Base-by-base conservation (phyloP, 2,113 vertebrate species). In the Isichthys henryi region DNA sequence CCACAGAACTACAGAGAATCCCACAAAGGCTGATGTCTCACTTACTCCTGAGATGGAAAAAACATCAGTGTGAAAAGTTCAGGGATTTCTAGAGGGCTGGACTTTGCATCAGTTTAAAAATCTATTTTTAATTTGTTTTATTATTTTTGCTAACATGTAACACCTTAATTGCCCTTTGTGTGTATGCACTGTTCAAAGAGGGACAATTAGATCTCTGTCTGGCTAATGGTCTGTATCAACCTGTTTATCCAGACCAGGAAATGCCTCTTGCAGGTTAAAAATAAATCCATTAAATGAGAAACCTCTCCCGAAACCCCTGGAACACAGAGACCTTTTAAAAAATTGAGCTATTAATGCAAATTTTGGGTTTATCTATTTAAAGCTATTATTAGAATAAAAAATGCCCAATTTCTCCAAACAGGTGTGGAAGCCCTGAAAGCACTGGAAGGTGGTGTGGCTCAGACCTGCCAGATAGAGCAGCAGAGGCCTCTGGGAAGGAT, bases 141-240 rank as follows among this genome's bases (percentile, higher is more conserved):
- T 45, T 89, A 27, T 46, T 77, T 21, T 43, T 84, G 39, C 85
- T 13, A 49, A 62, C 19, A 39, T 77, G 84, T 27, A 13, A 87
- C n/a, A 90, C 90, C 77, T n/a, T 87, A 90, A 89, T 90, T 90
- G 87, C 58, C 85, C 49, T 83, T 70, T 58, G 50, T 11, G 80
- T 66, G 23, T 87, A 91, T 82, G 8, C 85, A 90, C 49, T 86
- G 74, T 91, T 89, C 87, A 88, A 90, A 52, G 35, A 86, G 87
- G 80, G 77, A 83, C 84, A 86, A 91, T 89, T 86, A 88, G 87
- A 89, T 90, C 89, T 89, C 74, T 50, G 46, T 52, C 31, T 86
- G 50, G 90, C 62, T 90, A 90, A 90, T 88, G 89, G 89, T 70
- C 62, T 74, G 8, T 84, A 88, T 89, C 90, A 70, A 49, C 46